Evolutionary conservation across 2,888 invertebrate genomes (phyloP), one percentile per base, ranked within the genome.

Genomic region (Exocentrus adspersus): DNA sequence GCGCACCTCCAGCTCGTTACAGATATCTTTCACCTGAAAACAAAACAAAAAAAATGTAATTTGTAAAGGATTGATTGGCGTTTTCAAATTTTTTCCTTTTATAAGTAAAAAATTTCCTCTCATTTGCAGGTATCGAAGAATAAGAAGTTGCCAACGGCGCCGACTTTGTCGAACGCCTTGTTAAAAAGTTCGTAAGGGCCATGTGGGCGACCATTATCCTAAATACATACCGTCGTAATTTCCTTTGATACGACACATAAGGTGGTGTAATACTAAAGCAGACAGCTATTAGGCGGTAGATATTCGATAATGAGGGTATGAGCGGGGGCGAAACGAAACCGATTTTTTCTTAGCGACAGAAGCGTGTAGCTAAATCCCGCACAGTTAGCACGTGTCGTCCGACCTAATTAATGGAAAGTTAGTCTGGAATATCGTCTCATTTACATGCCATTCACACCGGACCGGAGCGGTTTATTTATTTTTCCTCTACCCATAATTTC

Each of bases 1-100:
- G 73, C 95, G 89, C 58, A 97, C 93, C 82, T 97, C 97, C 78
- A 97, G 85, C 84, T 97, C 97, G 84, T 97, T 96, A 84, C 96
- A 95, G 79, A 97, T 97, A 84, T 97, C 97, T 84, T 95, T 93
- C 67, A 93, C 93, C 93, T 93, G 82, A 0, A n/a, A 80, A 82
- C 69, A 80, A 81, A 76, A 70, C 52, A 59, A 3, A 17, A 9
- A 30, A 16, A 51, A 30, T 24, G 24, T 24, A 24, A 24, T 24
- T 24, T 24, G 4, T 24, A 24, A 24, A n/a, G n/a, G n/a, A n/a
- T n/a, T n/a, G n/a, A n/a, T n/a, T n/a, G n/a, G n/a, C n/a, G n/a
- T n/a, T n/a, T n/a, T n/a, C n/a, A n/a, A n/a, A n/a, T n/a, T n/a
- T n/a, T n/a, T n/a, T n/a, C 7, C 3, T 24, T 24, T 5, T 24